Base-by-base conservation (phyloP, 2,113 vertebrate species). In the Grammomys dolichurus region DNA sequence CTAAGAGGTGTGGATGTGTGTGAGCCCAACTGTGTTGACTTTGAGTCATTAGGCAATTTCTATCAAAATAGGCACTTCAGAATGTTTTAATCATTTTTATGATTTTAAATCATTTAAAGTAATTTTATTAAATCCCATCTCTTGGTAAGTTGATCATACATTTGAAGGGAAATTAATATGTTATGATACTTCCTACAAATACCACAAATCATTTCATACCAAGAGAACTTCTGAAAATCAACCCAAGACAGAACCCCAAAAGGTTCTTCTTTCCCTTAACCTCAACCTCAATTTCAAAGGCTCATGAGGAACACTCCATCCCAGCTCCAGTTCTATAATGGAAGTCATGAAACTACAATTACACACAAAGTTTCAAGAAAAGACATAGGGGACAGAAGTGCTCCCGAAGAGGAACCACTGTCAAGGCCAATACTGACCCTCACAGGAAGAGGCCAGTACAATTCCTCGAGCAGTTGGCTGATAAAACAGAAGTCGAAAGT, bases 151-250 rank as follows among this genome's bases (percentile, higher is more conserved):
- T 33, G 14, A 92, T 81, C 65, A n/a, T 7, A 81, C 69, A 80
- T 77, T 48, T 84, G 3, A 77, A 24, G 46, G 46, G 87, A 91
- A 93, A 78, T 63, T 26, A 22, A 40, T 96, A 93, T 40, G 91
- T 95, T 70, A n/a, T 89, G 56, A 87, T 73, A 93, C 46, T 93
- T 91, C 36, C 60, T 69, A 89, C 69, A 91, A 90, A 94, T 75
- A n/a, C 85, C 51, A 93, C 13, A 95, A 92, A 54, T 7, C 36
- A 77, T 88, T 56, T 95, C 84, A 89, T 56, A 81, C 51, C 58
- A 88, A 96, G 95, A 90, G 76, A 92, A 94, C 92, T 60, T 91
- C 58, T 82, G 89, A 78, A 81, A 89, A 58, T 90, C 81, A 96
- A 95, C 40, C 87, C 80, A 51, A 70, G 63, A 36, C 67, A 75